These are phyloP conservation scores for Diprion similis DNA, from an alignment of 1,140 invertebrate genomes.

Conservation along the genomic window DNA sequence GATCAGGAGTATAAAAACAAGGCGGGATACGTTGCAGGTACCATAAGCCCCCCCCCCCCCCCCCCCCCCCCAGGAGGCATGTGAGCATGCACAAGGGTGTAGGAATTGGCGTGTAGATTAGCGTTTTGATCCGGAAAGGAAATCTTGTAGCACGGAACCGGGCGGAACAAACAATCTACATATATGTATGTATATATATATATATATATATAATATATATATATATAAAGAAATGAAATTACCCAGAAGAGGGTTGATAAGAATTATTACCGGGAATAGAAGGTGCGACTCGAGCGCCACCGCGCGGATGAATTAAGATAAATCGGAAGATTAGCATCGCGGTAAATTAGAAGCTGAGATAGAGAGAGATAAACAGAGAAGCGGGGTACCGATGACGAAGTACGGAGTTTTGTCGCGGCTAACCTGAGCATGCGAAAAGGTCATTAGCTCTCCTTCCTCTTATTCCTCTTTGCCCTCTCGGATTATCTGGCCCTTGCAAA, in stretches of 20 bases:
- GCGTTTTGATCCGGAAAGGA: background rate
- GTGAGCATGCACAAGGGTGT: no score
- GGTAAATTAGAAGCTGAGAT: slow-evolving; percentile 29
- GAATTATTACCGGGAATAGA: no score
- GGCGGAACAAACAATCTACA: no score
- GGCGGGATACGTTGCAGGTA: no score
- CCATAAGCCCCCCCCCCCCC: no score
- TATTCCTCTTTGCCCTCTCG: no score
- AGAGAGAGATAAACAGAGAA: slow-evolving; percentile 7
- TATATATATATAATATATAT: background rate
- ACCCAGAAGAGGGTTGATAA: background rate
- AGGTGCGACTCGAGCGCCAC: slow-evolving; percentile 8
- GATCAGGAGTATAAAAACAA: no score
- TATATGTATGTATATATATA: no score
- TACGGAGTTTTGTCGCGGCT: slow-evolving; percentile 11
- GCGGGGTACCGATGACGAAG: slow-evolving; percentile 14
- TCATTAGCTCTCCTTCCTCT: slow-evolving; percentile 28
- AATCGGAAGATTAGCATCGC: slow-evolving; percentile 37
- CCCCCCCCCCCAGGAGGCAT: no score
- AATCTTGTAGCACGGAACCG: background rate
- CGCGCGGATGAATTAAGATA: slow-evolving; percentile 29
- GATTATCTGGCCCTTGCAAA: no score
- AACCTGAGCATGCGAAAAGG: slow-evolving; percentile 30
- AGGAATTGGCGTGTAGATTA: background rate
- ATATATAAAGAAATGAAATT: background rate